These are phyloP conservation scores for Vombatus ursinus DNA, from an alignment of 2,113 vertebrate species.

Conservation along the genomic window DNA sequence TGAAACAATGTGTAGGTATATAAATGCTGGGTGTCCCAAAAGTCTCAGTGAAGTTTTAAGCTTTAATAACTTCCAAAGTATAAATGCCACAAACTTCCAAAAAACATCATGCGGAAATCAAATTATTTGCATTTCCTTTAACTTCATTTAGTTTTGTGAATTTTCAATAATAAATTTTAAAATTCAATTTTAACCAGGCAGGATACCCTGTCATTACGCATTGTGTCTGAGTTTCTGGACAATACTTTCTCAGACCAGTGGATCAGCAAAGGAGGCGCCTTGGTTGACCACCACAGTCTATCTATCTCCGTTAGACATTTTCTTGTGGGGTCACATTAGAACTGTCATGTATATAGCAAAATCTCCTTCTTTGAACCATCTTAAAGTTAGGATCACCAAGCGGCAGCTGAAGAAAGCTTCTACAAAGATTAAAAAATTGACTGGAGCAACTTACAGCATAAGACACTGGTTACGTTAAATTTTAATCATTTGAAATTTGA, in stretches of 20 bases:
- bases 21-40: too few relatives aligned
- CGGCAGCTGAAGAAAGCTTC: neutral
- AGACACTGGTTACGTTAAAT: neutral
- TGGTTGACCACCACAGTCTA: neutral
- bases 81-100: too few relatives aligned
- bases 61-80: too few relatives aligned
- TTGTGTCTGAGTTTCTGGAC: neutral
- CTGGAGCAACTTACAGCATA: neutral
- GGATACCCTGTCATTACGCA: neutral
- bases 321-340: neutral
- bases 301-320: neutral
- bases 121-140: too few relatives aligned
- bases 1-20: too few relatives aligned
- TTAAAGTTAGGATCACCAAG: neutral
- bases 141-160: too few relatives aligned
- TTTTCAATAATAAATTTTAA: too few relatives aligned
- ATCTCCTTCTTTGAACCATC: neutral
- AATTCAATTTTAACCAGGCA: neutral
- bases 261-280: neutral
- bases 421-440: neutral
- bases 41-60: too few relatives aligned
- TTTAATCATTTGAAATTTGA: neutral
- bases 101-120: too few relatives aligned
- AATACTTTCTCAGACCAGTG: neutral
- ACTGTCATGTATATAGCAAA: neutral